Percentiles rank a stretch among this genome's conserved stretches.
Evolutionary conservation across 1,140 invertebrate species (phyloP).

Genomic region (Cecropterus lyciades): DNA sequence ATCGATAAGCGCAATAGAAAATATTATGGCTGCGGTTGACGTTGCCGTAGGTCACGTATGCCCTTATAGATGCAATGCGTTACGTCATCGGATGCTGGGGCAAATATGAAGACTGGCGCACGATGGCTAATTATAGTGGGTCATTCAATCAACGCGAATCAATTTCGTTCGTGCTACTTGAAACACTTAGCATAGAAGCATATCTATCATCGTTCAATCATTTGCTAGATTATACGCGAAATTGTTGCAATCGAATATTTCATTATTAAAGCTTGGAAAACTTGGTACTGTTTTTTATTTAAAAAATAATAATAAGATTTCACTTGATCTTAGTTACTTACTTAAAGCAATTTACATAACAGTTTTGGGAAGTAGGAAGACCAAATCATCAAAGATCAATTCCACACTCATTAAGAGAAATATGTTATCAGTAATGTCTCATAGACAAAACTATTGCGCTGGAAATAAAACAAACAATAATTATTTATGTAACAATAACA

Average conservation of each 20-base stretch:
- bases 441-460: no score
- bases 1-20: constrained; percentile 12
- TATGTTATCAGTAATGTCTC: no score
- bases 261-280: no score
- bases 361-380: no score
- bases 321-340: no score
- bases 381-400: no score
- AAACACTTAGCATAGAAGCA: constrained; percentile 5
- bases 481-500: no score
- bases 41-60: constrained; percentile 27
- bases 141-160: constrained; percentile 24
- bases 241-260: not conserved
- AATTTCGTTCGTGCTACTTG: constrained; percentile 11
- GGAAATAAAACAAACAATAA: no score
- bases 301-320: no score
- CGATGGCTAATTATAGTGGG: constrained; percentile 21
- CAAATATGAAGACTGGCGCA: constrained; percentile 15
- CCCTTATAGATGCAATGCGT: constrained; percentile 18
- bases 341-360: no score
- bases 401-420: no score
- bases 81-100: constrained; percentile 18
- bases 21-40: constrained; percentile 8
- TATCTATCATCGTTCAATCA: constrained; percentile 15
- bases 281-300: no score
- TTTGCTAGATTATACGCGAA: constrained; percentile 4